phyloP scores from a whole-genome alignment of 2,888 invertebrate genomes.

The Odontocolon sp. region DNA sequence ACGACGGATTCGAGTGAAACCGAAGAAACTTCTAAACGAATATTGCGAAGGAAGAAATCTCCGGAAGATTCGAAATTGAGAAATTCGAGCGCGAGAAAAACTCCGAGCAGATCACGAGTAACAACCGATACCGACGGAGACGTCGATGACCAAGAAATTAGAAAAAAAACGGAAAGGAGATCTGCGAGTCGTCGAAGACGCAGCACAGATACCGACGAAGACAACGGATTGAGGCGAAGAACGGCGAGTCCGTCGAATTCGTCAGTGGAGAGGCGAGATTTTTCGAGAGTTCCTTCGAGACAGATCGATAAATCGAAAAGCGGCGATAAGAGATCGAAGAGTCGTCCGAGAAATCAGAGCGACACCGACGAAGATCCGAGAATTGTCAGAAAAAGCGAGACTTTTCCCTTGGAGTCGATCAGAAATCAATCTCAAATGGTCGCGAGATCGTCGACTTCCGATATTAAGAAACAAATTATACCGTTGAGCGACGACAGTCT shows the following conservation, averaged over 20 bases:
- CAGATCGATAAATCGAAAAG: slow-evolving; percentile 5
- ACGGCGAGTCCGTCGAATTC: slow-evolving; percentile 13
- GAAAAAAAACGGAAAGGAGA: slow-evolving; percentile 45
- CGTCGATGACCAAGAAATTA: slow-evolving; percentile 41
- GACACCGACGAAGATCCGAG: slow-evolving; percentile 20
- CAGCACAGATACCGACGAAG: slow-evolving; percentile 44
- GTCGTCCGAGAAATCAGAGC: background rate
- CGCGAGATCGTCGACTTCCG: slow-evolving; percentile 59
- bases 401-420: slow-evolving; percentile 52
- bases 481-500: slow-evolving; percentile 73
- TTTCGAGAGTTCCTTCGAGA: slow-evolving; percentile 10
- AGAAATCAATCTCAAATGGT: slow-evolving; percentile 7
- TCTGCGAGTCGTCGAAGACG: slow-evolving; percentile 45
- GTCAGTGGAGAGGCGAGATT: slow-evolving; percentile 18
- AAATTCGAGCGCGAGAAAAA: slow-evolving; percentile 3
- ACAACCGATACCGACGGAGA: slow-evolving; percentile 59
- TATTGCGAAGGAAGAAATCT: slow-evolving; percentile 64
- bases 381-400: slow-evolving; percentile 79
- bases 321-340: background rate
- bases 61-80: slow-evolving; percentile 62
- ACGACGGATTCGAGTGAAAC: slow-evolving; percentile 72
- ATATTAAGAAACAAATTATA: slow-evolving; percentile 76
- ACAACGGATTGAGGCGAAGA: background rate
- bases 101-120: slow-evolving; percentile 52
- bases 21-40: slow-evolving; percentile 57